Conservation (phyloP, 2,113 vertebrate genomes). For the Cepphus grylle region DNA sequence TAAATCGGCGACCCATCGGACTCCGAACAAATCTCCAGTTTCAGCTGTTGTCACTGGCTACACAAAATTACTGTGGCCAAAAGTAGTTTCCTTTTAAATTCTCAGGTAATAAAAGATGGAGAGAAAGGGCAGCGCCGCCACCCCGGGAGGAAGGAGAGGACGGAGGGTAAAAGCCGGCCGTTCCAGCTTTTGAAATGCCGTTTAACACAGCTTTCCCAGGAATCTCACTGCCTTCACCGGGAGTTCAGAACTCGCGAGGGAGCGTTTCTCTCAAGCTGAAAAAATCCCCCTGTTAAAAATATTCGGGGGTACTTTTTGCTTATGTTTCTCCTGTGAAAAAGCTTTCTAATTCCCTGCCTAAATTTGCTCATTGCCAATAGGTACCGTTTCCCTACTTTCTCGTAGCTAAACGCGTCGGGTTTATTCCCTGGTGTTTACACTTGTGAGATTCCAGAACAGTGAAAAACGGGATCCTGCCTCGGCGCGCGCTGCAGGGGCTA, state of each 20-base stretch:
- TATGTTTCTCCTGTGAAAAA: neutral
- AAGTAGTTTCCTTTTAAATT: neutral
- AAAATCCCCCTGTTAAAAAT: neutral
- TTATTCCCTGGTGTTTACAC: neutral
- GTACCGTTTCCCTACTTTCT: too few relatives aligned
- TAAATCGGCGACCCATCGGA: too few relatives aligned
- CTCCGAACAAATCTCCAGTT: neutral
- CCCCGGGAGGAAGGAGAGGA: neutral
- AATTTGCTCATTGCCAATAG: neutral
- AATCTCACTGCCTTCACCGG: neutral
- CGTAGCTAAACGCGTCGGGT: neutral
- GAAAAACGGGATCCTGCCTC: too few relatives aligned
- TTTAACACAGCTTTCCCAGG: neutral
- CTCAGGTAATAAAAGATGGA: neutral
- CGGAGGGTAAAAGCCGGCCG: neutral
- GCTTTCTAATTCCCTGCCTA: neutral
- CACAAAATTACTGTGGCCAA: neutral
- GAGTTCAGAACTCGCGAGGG: neutral
- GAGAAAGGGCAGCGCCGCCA: neutral
- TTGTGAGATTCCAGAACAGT: neutral
- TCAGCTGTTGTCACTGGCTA: neutral
- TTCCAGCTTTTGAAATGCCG: neutral
- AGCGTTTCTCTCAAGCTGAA: neutral
- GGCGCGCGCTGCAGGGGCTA: accelerated
- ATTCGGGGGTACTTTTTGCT: neutral